These are phyloP conservation scores for Pseudachorutes palmiensis DNA, from an alignment of 1,140 invertebrate genomes.

Conservation along the genomic window DNA sequence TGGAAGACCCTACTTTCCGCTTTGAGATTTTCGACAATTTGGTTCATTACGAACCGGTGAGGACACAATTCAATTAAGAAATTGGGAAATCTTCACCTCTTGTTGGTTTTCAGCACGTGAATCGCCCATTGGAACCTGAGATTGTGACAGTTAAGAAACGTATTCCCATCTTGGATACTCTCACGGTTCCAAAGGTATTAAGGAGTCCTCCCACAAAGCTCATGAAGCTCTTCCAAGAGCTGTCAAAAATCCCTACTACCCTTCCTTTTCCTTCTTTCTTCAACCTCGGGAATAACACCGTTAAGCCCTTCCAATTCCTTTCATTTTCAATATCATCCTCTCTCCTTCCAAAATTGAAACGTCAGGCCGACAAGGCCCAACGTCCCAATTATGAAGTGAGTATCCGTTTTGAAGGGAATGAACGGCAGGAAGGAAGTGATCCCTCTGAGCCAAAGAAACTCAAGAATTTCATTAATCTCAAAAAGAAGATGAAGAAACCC, in stretches of 20 bases:
- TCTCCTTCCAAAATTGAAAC: constrained; percentile 11
- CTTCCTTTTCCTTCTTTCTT: background rate
- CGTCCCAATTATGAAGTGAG: background rate
- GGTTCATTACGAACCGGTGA: constrained; percentile 41
- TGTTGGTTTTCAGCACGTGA: no score
- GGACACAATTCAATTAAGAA: background rate
- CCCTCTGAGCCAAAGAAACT: background rate
- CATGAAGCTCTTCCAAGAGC: background rate
- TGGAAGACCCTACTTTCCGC: constrained; percentile 68
- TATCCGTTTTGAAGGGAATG: background rate
- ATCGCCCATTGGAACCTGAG: background rate
- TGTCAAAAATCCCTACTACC: background rate
- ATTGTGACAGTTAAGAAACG: no score
- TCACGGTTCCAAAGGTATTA: constrained; percentile 5
- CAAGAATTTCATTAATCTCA: background rate
- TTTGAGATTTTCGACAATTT: constrained; percentile 74
- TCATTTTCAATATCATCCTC: background rate
- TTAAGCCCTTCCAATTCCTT: background rate
- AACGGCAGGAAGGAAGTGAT: constrained; percentile 4
- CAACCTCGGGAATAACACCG: no score
- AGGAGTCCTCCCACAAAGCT: background rate
- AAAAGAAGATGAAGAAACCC: background rate
- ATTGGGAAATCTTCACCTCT: background rate
- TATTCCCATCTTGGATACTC: no score
- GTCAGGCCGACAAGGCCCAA: background rate